Evolutionary conservation across 2,113 vertebrate genomes (phyloP), one percentile per base, ranked within the genome.

Genomic region (Otus sunia): DNA sequence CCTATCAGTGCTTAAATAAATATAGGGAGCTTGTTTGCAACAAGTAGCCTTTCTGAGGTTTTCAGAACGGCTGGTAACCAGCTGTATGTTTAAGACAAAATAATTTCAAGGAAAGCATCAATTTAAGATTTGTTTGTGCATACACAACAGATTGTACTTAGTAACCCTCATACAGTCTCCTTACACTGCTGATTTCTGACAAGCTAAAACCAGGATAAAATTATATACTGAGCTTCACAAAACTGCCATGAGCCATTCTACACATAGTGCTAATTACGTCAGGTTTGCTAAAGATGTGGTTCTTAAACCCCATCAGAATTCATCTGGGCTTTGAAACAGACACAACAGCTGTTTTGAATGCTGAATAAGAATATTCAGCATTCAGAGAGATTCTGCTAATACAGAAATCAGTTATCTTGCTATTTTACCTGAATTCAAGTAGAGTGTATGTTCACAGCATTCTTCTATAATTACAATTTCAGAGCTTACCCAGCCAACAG

Each of bases 401-500:
- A 60, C 58, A 56, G 7, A 79, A 92, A 62, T 36, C 43, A 77
- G 80, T 18, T 64, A 34, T 15, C 78, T 91, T 72, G 45, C 82
- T 58, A 59, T 39, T 55, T 94, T 66, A 95, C 95, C 95, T 93
- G 87, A 96, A 97, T 58, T 96, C 71, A 79, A 71, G 85, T 82
- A 72, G 91, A 93, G 47, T 17, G 58, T 72, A 78, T 23, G 49
- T 77, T 96, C 96, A 96, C 93, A 93, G 87, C 95, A 92, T 92
- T 80, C 92, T 88, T 62, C 91, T 78, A 30, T 29, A 72, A 82
- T 85, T 89, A 93, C 59, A 92, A 39, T 86, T 95, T 94, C 96
- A 96, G 95, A 62, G 72, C 89, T 94, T 75, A 97, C 93, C 80
- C 87, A 93, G 94, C 90, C 92, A 90, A 92, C 86, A 67, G 47